Conservation (phyloP, 2,797 vertebrate genomes). For the Corythornis leucogaster region DNA sequence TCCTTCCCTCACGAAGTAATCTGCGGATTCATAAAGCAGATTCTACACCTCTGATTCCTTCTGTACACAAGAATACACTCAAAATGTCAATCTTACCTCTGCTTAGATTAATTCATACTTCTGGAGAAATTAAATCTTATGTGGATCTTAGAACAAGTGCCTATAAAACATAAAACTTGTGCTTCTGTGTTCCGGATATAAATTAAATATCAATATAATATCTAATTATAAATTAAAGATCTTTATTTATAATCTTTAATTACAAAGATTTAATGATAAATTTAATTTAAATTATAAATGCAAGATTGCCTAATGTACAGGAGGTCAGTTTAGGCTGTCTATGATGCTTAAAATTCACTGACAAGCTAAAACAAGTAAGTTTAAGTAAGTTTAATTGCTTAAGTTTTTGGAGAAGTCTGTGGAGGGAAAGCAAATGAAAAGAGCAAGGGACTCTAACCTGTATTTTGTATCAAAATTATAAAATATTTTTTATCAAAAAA, state of each 20-base stretch:
- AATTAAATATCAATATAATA: too few species aligned
- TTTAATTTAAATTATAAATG: neutral
- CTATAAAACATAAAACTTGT: neutral
- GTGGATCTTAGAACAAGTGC: neutral
- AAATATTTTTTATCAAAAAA: too few species aligned
- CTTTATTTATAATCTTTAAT: too few species aligned
- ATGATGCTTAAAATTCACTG: neutral
- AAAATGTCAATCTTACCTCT: neutral
- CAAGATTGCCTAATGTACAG: neutral
- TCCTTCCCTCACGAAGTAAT: neutral
- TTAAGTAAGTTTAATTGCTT: neutral
- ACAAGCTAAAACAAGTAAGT: neutral
- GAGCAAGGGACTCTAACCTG: neutral
- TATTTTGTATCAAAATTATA: neutral
- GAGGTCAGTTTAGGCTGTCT: neutral
- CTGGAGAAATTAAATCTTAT: neutral
- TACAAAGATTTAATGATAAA: too few species aligned
- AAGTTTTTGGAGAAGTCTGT: neutral
- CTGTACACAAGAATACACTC: neutral
- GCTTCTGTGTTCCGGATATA: neutral
- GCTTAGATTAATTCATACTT: neutral
- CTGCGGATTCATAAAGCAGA: neutral
- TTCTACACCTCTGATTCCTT: neutral
- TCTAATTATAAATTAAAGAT: too few species aligned
- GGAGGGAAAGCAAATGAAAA: neutral